These are phyloP conservation scores for Scaptodrosophila lebanonensis DNA, from an alignment of 1,140 invertebrate species.

Conservation along the genomic window DNA sequence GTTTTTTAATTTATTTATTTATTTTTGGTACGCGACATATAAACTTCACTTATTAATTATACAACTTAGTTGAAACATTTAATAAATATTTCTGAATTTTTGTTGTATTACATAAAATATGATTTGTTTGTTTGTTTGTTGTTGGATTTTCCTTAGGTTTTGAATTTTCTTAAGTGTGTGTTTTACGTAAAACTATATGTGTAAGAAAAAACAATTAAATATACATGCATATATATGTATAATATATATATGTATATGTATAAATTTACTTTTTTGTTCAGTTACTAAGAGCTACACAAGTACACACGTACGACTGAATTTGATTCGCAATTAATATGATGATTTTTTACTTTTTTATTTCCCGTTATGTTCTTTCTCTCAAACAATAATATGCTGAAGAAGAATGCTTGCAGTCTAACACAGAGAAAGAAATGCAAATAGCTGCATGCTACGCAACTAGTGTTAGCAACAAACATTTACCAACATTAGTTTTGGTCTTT, in stretches of 20 bases:
- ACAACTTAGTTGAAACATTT: constrained; percentile 74
- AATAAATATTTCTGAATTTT: constrained; percentile 48
- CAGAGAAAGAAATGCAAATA: too few relatives aligned
- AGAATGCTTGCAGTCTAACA: too few relatives aligned
- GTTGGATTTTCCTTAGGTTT: not conserved
- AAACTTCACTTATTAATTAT: constrained; percentile 63
- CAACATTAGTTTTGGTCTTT: too few relatives aligned
- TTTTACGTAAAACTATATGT: constrained; percentile 63
- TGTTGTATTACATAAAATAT: constrained; percentile 56
- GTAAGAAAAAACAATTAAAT: constrained; percentile 58
- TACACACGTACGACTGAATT: constrained; percentile 32
- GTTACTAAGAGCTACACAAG: constrained; percentile 37
- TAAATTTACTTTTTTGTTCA: not conserved
- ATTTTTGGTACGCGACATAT: too few relatives aligned
- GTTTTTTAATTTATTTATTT: too few relatives aligned
- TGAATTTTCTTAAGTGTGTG: not conserved
- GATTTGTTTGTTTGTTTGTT: constrained; percentile 22
- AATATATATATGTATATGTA: constrained; percentile 4
- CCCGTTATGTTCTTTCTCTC: too few relatives aligned
- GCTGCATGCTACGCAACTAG: too few relatives aligned
- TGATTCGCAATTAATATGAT: constrained; percentile 29
- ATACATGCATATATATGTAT: constrained; percentile 16
- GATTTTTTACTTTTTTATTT: not conserved
- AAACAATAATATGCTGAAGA: too few relatives aligned
- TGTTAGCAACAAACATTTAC: too few relatives aligned